Evolutionary conservation across 2,888 invertebrate genomes (phyloP).

Genomic region (Dioctria rufipes): DNA sequence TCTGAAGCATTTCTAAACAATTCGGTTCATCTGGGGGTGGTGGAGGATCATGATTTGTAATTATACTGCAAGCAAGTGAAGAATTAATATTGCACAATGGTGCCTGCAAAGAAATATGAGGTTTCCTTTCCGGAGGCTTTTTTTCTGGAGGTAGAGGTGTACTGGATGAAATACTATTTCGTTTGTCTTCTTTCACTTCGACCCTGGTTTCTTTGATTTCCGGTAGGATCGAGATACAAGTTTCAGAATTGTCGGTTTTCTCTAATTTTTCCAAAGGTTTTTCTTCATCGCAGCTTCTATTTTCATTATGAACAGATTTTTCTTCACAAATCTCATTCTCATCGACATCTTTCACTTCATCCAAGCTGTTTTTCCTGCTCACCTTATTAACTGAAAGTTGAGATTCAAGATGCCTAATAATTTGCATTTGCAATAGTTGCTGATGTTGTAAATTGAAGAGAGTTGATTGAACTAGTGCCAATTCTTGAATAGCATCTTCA

Average conservation of each 20-base stretch:
- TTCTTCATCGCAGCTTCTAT: too few species aligned
- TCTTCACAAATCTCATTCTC: constrained; percentile 38
- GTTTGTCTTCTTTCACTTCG: constrained; percentile 46
- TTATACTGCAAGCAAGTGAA: constrained; percentile 87
- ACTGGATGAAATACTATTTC: background rate
- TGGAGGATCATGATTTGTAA: constrained; percentile 86
- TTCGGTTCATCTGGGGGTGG: constrained; percentile 86
- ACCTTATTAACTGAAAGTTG: constrained; percentile 75
- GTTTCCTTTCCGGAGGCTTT: background rate
- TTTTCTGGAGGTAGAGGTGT: constrained; percentile 20
- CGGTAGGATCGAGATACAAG: background rate
- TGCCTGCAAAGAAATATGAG: constrained; percentile 64
- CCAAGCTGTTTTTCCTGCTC: background rate
- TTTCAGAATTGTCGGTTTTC: constrained; percentile 36
- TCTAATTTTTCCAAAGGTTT: constrained; percentile 17
- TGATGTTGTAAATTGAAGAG: constrained; percentile 95
- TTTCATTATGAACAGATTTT: background rate
- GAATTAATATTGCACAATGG: constrained; percentile 72
- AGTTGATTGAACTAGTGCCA: constrained; percentile 91
- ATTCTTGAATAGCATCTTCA: constrained; percentile 85
- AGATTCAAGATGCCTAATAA: constrained; percentile 94
- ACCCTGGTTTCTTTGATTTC: constrained; percentile 29
- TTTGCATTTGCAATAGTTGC: constrained; percentile 94
- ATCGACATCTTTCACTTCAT: constrained; percentile 7
- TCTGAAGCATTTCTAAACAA: constrained; percentile 92